Percentiles rank a stretch among this genome's conserved stretches.
Evolutionary conservation across 2,888 invertebrate genomes (phyloP).

Genomic region (Synergus itoensis): DNA sequence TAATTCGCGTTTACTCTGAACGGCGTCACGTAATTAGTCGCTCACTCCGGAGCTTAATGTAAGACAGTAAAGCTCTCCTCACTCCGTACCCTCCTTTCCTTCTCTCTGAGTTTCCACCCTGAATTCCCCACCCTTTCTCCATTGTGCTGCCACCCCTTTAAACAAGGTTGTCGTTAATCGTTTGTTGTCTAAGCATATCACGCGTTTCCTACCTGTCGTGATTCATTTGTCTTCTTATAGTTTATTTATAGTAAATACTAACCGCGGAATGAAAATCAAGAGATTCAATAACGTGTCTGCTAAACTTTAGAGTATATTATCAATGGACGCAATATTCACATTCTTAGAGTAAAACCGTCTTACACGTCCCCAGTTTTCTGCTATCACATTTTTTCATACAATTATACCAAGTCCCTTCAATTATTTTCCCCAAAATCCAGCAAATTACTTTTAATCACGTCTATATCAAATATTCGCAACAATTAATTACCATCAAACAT

Average conservation of each 20-base stretch:
- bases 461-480: background rate
- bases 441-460: background rate
- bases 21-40: slow-evolving; percentile 76
- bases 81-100: slow-evolving; percentile 51
- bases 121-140: slow-evolving; percentile 57
- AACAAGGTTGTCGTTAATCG: slow-evolving; percentile 71
- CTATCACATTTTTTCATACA: too few relatives aligned
- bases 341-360: too few relatives aligned
- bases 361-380: too few relatives aligned
- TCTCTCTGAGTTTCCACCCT: slow-evolving; percentile 47
- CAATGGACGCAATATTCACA: too few relatives aligned
- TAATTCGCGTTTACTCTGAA: slow-evolving; percentile 75
- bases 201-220: slow-evolving; percentile 60
- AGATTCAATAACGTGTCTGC: background rate
- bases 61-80: slow-evolving; percentile 64
- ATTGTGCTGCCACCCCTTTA: slow-evolving; percentile 63
- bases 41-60: slow-evolving; percentile 67
- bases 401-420: background rate
- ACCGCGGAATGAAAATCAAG: background rate
- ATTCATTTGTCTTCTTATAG: slow-evolving; percentile 46
- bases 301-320: too few relatives aligned
- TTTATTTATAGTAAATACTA: background rate
- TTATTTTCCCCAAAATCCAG: background rate
- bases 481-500: slow-evolving; percentile 20
- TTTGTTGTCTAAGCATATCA: slow-evolving; percentile 72